Base-by-base conservation (phyloP, 2,888 invertebrate genomes). In the Cataglyphis albicans region DNA sequence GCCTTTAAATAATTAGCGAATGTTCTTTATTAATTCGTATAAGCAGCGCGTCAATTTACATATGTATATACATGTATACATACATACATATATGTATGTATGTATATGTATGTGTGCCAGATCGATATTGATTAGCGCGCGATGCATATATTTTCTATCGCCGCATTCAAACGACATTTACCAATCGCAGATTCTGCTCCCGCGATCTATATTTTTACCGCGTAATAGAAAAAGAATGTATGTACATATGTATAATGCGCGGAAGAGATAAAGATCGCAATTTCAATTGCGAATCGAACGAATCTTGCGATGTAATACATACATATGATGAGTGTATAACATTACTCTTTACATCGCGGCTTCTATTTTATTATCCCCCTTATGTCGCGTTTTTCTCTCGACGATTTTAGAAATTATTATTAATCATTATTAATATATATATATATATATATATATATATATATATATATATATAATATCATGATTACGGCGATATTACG, bases 1-100 rank as follows among this genome's bases (percentile, higher is more conserved):
- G 88, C 86, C 88, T 87, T 89, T 35, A 68, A 85, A 78, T 83
- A 86, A 89, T 84, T 84, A 89, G 89, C 75, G 78, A 83, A 64
- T 83, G 75, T 64, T 82, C 70, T 73, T 82, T 87, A 38, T 83
- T 70, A 44, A 84, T 73, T 68, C 29, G 64, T 59, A n/a, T 52
- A 61, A 67, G 38, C 63, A 80, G 61, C 55, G 52, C 63, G 38
- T 74, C 41, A 41, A 67, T 25, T 25, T 67, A 65, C 21, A 7
- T 41, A 21, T 38, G 63, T 70, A 64, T 35, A 21, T 52, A 35
- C 18, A 41, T 41, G 44, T 32, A 25, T 75, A 75, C 10, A 29
- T 61, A 25, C 15, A 57, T 18, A 55, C 15, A 10, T 21, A 55
- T 25, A 35, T 7, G 18, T 59, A 29, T 29, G 25, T 57, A 25